Evolutionary conservation across 2,888 invertebrate species (phyloP).

Genomic region (Anthrax anthrax): DNA sequence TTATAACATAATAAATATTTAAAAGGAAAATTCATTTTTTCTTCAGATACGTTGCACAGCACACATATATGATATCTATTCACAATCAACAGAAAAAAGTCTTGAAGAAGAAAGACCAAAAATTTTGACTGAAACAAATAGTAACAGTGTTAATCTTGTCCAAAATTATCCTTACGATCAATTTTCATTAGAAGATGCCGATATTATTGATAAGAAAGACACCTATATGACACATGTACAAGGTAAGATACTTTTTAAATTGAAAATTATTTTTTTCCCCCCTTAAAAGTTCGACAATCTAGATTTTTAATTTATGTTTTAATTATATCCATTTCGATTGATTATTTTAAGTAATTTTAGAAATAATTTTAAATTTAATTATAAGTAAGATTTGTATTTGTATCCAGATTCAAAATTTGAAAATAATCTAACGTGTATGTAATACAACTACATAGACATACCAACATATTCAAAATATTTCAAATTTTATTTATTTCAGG

Average conservation of each 20-base stretch:
- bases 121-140: constrained; percentile 13
- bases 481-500: constrained; percentile 18
- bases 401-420: too few relatives aligned
- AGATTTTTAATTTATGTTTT: too few relatives aligned
- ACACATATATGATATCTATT: constrained; percentile 48
- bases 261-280: too few relatives aligned
- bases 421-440: too few relatives aligned
- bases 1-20: neutral
- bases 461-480: too few relatives aligned
- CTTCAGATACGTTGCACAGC: constrained; percentile 48
- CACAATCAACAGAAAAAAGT: constrained; percentile 50
- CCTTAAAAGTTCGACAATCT: too few relatives aligned
- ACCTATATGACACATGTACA: constrained; percentile 30
- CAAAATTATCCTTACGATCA: constrained; percentile 27
- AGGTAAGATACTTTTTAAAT: constrained; percentile 18
- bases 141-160: constrained; percentile 24
- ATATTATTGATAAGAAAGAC: constrained; percentile 27
- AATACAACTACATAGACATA: too few relatives aligned
- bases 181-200: constrained; percentile 28
- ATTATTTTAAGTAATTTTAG: too few relatives aligned
- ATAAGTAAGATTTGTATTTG: too few relatives aligned
- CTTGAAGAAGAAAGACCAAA: constrained; percentile 41
- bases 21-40: neutral
- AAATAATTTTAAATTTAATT: too few relatives aligned
- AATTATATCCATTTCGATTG: too few relatives aligned